Evolutionary conservation across 2,888 invertebrate species (phyloP).

Genomic region (Apamea anceps): DNA sequence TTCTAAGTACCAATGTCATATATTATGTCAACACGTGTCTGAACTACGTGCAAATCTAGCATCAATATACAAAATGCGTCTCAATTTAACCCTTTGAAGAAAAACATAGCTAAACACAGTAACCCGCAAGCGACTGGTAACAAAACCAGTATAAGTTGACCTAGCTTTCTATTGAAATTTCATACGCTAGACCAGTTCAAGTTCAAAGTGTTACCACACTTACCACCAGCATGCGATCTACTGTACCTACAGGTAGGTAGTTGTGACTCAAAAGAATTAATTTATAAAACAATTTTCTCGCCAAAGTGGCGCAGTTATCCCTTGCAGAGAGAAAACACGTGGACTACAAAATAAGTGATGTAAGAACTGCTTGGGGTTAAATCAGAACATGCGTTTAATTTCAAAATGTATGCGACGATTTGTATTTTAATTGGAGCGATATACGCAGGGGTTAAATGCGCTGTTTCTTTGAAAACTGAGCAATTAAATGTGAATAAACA

Average conservation of each 20-base stretch:
- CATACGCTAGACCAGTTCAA: background rate
- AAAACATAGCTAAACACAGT: background rate
- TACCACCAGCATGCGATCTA: background rate
- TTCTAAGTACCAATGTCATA: slow-evolving; percentile 8
- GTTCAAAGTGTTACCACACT: no score
- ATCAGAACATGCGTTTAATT: slow-evolving; percentile 42
- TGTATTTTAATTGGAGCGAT: slow-evolving; percentile 33
- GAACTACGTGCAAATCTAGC: slow-evolving; percentile 7
- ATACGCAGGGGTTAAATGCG: slow-evolving; percentile 12
- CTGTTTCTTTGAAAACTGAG: slow-evolving; percentile 19
- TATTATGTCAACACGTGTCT: slow-evolving; percentile 32
- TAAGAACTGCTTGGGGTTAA: slow-evolving; percentile 39
- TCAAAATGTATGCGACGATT: slow-evolving; percentile 33
- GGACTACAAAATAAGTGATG: slow-evolving; percentile 57
- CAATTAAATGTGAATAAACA: background rate
- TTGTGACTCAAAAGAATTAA: slow-evolving; percentile 44
- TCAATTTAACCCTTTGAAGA: slow-evolving; percentile 16
- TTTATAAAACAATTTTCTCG: slow-evolving; percentile 36
- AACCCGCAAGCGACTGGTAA: background rate
- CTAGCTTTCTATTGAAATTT: background rate
- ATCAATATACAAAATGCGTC: slow-evolving; percentile 41
- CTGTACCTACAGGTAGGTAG: slow-evolving; percentile 3
- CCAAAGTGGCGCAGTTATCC: slow-evolving; percentile 56
- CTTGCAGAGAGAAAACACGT: slow-evolving; percentile 44
- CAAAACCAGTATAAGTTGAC: background rate